phyloP scores from a whole-genome alignment of 2,113 vertebrate species.

The Semicossyphus pulcher region DNA sequence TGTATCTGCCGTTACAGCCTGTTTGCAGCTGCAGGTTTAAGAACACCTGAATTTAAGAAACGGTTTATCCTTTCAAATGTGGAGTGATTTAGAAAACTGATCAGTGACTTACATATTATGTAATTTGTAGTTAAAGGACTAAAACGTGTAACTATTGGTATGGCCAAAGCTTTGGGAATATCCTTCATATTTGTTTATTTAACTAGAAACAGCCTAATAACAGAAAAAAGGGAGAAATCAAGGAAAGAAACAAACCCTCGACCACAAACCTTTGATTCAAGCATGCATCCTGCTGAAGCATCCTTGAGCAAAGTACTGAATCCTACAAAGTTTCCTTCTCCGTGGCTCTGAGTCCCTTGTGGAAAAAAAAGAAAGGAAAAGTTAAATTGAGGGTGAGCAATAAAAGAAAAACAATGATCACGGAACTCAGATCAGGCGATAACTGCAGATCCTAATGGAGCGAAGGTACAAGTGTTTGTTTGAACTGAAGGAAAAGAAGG shows the following conservation, averaged over 20 bases:
- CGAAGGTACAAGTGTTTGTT: slow-evolving; percentile 13
- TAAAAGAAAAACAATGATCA: neutral
- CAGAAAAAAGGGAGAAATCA: neutral
- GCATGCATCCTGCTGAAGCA: neutral
- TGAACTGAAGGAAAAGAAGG: slow-evolving; percentile 42
- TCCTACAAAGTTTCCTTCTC: neutral
- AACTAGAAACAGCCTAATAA: neutral
- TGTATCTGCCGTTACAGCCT: too few relatives aligned
- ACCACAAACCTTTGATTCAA: too few relatives aligned
- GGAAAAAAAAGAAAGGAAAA: neutral
- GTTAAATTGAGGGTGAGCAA: neutral
- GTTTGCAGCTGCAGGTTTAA: too few relatives aligned
- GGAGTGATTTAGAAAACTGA: too few relatives aligned
- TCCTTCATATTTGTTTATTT: slow-evolving; percentile 11
- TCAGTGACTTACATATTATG: too few relatives aligned
- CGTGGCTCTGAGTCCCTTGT: neutral
- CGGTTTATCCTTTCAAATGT: too few relatives aligned
- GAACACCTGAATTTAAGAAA: too few relatives aligned
- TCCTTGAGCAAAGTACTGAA: neutral
- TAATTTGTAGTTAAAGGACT: slow-evolving; percentile 21
- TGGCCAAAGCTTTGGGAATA: slow-evolving; percentile 23
- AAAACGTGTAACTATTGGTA: slow-evolving; percentile 26
- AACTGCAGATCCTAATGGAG: too few relatives aligned
- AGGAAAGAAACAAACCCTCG: neutral
- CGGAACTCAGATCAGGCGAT: neutral